Base-by-base conservation (phyloP, 1,140 invertebrate species). In the Pachyrhynchus sulphureomaculatus region DNA sequence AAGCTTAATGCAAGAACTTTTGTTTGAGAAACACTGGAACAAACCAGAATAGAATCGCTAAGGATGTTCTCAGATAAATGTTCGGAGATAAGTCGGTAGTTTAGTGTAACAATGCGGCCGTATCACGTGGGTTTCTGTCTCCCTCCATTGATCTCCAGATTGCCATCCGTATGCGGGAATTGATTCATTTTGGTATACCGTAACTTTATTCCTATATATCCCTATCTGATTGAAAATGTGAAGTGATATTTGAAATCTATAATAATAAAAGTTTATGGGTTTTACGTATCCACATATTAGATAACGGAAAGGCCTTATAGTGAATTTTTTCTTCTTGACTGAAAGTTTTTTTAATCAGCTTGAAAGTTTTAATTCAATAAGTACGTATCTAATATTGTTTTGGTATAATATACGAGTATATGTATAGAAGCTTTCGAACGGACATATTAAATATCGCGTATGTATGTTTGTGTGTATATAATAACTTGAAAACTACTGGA, bases 31-130 rank as follows among this genome's bases (percentile, higher is more conserved):
- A 45, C 62, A 24, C 67, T 44, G 59, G 2, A 13, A 49, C 9
- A 41, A 42, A 55, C 36, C 60, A 51, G 24, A 64, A 65, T 59
- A 36, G 66, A 52, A 61, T 62, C 44, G 42, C 49, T 41, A 34
- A 68, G 64, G 71, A 75, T 74, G 73, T 72, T 67, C 69, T 48
- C 68, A 73, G 73, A 75, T 75, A 74, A 74, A 75, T 75, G 71
- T 64, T 64, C 56, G 71, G 68, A 75, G 72, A 75, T 75, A 75
- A 75, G 68, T 63, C 65, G 68, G 64, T 68, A 74, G 72, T 74
- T 74, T 73, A 75, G 73, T 70, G 67, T 75, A 75, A 75, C 73
- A 75, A 75, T 75, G 71, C 71, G 71, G 73, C 69, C 57, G 60
- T 54, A 54, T 62, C 53, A 51, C 54, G 55, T 62, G 60, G 63